Percentiles rank a stretch among this genome's conserved stretches.
These are phyloP conservation scores for Xiphophorus hellerii DNA, from an alignment of 2,113 vertebrate species.

Conservation along the genomic window DNA sequence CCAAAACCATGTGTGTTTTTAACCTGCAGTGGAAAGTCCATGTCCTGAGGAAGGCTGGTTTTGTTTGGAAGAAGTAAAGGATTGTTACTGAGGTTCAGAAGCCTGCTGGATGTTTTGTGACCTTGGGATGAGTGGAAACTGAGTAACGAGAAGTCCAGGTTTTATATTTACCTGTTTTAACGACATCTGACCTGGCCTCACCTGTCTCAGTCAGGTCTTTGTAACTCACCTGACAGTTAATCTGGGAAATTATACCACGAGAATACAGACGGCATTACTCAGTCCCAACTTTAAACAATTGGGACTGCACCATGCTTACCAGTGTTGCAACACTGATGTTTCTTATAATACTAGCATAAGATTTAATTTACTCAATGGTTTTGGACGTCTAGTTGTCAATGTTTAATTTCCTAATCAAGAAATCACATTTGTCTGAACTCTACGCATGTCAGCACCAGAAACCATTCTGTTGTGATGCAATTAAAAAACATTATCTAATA, in stretches of 20 bases:
- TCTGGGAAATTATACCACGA: background rate
- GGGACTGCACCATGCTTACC: background rate
- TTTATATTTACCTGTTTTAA: background rate
- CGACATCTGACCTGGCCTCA: background rate
- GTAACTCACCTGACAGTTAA: background rate
- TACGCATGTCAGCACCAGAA: too few relatives aligned
- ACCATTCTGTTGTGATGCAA: too few relatives aligned
- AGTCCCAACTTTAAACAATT: background rate
- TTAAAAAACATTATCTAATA: too few relatives aligned
- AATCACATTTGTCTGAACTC: too few relatives aligned
- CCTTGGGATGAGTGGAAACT: conserved; percentile 31
- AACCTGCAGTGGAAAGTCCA: conserved; percentile 20
- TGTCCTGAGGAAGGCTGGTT: conserved; percentile 30
- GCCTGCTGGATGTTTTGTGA: conserved; percentile 8
- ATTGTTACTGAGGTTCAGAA: conserved; percentile 26
- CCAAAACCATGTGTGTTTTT: background rate
- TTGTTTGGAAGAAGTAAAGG: conserved; percentile 54
- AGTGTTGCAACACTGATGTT: background rate
- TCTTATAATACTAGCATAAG: background rate
- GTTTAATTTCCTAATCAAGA: background rate
- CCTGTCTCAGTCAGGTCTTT: background rate
- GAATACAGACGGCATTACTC: background rate
- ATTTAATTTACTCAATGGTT: background rate
- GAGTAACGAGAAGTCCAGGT: conserved; percentile 12
- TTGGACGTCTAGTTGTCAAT: background rate